phyloP scores from a whole-genome alignment of 2,797 vertebrate species.

The Falco columbarius region DNA sequence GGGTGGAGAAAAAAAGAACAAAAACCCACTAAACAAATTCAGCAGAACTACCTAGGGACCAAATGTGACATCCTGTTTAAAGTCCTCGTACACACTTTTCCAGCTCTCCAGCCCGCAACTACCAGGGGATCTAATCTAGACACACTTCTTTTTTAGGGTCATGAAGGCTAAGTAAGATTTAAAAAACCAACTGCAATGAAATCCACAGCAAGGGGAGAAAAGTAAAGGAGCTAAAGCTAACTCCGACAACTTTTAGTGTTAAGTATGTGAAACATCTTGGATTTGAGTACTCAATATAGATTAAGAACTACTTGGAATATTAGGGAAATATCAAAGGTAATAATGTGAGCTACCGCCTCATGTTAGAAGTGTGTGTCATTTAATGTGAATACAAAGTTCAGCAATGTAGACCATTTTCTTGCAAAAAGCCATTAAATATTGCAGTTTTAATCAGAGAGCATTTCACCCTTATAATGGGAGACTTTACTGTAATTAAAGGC shows the following conservation, averaged over 20 bases:
- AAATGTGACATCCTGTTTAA: neutral
- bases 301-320: neutral
- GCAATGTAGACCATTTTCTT: neutral
- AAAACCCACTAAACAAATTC: neutral
- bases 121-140: neutral
- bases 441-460: slow-evolving; percentile 57
- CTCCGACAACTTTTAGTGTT: neutral
- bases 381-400: neutral
- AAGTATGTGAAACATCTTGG: neutral
- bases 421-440: slow-evolving; percentile 26
- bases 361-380: neutral
- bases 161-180: neutral
- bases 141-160: neutral
- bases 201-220: neutral
- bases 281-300: neutral
- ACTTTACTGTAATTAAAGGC: slow-evolving; percentile 66
- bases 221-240: neutral
- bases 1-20: neutral
- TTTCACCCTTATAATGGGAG: slow-evolving; percentile 26
- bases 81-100: neutral
- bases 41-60: neutral
- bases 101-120: neutral
- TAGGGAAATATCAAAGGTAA: neutral
- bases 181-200: neutral
- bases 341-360: neutral